Percentiles rank a stretch among this genome's conserved stretches.
Evolutionary conservation across 2,888 invertebrate species (phyloP).

Genomic region (Drosophila neonasuta): DNA sequence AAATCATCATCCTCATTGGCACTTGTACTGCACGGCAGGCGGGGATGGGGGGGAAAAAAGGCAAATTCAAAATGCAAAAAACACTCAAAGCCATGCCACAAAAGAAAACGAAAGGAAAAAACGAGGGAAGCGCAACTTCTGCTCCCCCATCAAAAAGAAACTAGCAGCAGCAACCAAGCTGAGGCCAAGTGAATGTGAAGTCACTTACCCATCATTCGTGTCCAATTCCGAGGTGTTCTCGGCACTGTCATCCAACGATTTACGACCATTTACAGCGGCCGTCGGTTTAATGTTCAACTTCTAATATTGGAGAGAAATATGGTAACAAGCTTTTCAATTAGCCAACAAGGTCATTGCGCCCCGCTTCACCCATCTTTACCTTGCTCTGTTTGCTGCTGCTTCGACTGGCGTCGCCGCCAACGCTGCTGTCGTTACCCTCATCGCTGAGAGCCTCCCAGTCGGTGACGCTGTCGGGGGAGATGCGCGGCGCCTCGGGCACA

Average conservation of each 20-base stretch:
- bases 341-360: constrained; percentile 20
- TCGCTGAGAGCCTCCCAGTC: constrained; percentile 84
- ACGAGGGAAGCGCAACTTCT: constrained; percentile 33
- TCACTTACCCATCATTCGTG: constrained; percentile 78
- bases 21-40: constrained; percentile 58
- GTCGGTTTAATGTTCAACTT: constrained; percentile 72
- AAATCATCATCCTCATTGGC: constrained; percentile 73
- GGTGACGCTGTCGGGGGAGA: constrained; percentile 87
- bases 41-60: not conserved
- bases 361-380: constrained; percentile 46
- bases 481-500: constrained; percentile 91
- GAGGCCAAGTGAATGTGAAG: constrained; percentile 56
- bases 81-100: constrained; percentile 62
- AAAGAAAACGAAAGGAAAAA: constrained; percentile 17
- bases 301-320: constrained; percentile 47
- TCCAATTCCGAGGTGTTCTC: constrained; percentile 81
- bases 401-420: constrained; percentile 54
- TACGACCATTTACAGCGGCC: constrained; percentile 73
- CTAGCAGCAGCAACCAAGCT: constrained; percentile 1
- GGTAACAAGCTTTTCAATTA: constrained; percentile 37
- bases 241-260: constrained; percentile 75
- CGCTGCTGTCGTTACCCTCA: constrained; percentile 56
- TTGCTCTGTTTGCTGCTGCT: constrained; percentile 61
- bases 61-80: constrained; percentile 67
- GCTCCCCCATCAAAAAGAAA: not conserved